Conservation (phyloP, 2,888 invertebrate species). For the Aporophyla lueneburgensis region DNA sequence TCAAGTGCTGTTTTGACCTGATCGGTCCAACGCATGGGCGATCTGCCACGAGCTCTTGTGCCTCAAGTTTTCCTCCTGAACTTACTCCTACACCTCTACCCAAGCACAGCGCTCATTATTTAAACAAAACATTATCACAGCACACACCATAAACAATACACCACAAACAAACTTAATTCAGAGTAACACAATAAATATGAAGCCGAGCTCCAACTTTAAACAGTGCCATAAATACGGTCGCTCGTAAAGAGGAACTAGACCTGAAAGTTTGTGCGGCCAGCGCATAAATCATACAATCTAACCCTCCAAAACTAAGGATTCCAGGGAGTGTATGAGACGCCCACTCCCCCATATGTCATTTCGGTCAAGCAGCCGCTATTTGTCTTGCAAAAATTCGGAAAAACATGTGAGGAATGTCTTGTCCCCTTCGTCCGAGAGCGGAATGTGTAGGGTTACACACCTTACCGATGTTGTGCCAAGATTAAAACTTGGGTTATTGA, state of each 20-base stretch:
- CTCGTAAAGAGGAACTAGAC: slow-evolving; percentile 80
- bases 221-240: slow-evolving; percentile 81
- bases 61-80: not conserved
- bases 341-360: slow-evolving; percentile 86
- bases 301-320: slow-evolving; percentile 76
- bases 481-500: slow-evolving; percentile 68
- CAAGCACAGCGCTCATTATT: not conserved
- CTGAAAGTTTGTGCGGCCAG: slow-evolving; percentile 72
- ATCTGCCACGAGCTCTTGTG: too few species aligned
- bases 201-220: slow-evolving; percentile 77
- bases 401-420: slow-evolving; percentile 84
- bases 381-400: slow-evolving; percentile 89
- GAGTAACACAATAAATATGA: slow-evolving; percentile 73
- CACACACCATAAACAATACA: slow-evolving; percentile 53
- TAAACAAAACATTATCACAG: slow-evolving; percentile 43
- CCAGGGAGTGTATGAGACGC: slow-evolving; percentile 82
- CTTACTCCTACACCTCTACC: too few species aligned
- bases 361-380: slow-evolving; percentile 86
- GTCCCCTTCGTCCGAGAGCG: slow-evolving; percentile 71
- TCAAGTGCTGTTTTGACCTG: too few species aligned
- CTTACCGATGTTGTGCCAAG: slow-evolving; percentile 63
- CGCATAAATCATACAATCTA: slow-evolving; percentile 77
- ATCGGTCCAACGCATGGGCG: too few species aligned
- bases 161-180: slow-evolving; percentile 68
- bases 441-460: slow-evolving; percentile 76